Base-by-base conservation (phyloP, 2,888 invertebrate genomes). In the Macropis europaea region DNA sequence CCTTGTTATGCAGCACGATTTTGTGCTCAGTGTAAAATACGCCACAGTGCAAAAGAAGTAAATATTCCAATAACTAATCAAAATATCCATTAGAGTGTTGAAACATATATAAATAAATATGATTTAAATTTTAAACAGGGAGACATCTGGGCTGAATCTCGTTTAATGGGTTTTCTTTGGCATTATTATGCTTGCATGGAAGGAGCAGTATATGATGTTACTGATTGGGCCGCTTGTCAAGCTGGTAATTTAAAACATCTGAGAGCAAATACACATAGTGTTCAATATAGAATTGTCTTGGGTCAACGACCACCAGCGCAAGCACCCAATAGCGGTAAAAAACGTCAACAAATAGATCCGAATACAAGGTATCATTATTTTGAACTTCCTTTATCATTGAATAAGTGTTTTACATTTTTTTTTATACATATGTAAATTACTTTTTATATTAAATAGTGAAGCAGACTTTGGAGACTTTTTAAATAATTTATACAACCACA, bases 141-240 rank as follows among this genome's bases (percentile, higher is more conserved):
- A 68, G 98, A 98, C 90, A 97, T 98, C 84, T 98, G 98, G 98
- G 97, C 98, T 47, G 98, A 98, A 91, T 96, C 97, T 40, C 93
- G 93, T 84, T 93, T 96, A 91, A 92, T 97, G 91, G 97, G 98
- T 13, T 93, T 97, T 82, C 93, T 96, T 48, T 97, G 97, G 95
- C 95, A 97, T 92, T 98, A 98, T 92, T 97, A 96, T 90, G 97
- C 98, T 56, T 96, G 97, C 85, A 98, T 98, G 97, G 98, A 98
- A 90, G 97, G 97, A 61, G 95, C 95, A 73, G 96, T 98, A 28
- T 98, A 97, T 90, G 97, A 98, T 91, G 97, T 99, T 84, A 98
- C 97, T 45, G 97, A 98, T 90, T 98, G 98, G 98, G 98, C 98
- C 19, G 95, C 96, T 78, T 98, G 98, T 90, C 97, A 98, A 92